Percentiles rank a stretch among this genome's conserved stretches.
Conservation (phyloP, 2,113 vertebrate genomes). For the Mirounga angustirostris region DNA sequence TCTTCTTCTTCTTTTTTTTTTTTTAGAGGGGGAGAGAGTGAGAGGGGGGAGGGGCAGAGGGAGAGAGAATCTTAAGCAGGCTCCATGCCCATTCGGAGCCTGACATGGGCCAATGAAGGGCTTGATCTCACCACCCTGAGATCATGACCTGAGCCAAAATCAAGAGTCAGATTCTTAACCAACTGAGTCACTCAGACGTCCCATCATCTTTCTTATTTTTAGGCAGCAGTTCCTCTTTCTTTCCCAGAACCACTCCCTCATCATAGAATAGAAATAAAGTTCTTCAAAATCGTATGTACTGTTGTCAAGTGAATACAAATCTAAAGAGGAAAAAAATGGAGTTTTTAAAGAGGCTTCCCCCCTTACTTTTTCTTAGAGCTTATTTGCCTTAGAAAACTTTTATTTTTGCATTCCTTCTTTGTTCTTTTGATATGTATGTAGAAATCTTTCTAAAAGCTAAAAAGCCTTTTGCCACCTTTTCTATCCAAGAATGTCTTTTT, state of each 20-base stretch:
- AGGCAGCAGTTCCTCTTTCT: neutral
- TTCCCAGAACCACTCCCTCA: neutral
- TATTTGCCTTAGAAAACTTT: neutral
- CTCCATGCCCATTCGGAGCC: neutral
- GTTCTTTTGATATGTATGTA: neutral
- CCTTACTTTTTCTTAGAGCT: neutral
- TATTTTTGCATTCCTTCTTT: neutral
- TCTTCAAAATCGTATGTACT: neutral
- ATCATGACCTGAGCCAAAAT: neutral
- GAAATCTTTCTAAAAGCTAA: neutral
- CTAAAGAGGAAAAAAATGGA: neutral
- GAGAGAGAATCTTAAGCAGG: neutral
- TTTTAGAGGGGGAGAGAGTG: fast-evolving
- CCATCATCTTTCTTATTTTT: neutral
- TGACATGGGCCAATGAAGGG: neutral
- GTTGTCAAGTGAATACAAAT: neutral
- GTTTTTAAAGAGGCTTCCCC: neutral
- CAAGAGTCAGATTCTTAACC: neutral
- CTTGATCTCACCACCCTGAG: neutral
- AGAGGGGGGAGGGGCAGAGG: neutral
- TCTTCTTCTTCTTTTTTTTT: too few species aligned
- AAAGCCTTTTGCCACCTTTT: neutral
- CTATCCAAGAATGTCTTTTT: neutral
- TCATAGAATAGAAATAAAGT: neutral
- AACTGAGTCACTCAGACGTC: neutral